Base-by-base conservation (phyloP, 2,797 vertebrate species). In the Paramormyrops hopkinsi region DNA sequence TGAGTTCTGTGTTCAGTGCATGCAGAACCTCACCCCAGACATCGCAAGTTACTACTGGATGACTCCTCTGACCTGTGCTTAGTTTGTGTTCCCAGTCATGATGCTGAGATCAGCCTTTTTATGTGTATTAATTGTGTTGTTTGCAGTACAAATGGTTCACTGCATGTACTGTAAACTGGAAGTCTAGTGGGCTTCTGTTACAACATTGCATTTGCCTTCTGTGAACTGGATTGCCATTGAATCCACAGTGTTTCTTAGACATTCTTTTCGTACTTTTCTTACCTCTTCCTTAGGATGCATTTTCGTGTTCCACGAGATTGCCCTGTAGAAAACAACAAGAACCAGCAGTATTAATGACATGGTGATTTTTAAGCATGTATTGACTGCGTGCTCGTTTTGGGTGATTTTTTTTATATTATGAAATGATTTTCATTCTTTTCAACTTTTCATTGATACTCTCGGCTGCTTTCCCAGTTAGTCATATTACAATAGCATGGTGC, bases 101-200 rank as follows among this genome's bases (percentile, higher is more conserved):
- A 33, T 51, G 46, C 53, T 86, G 46, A 51, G 22, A 29, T 86
- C 46, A 86, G 48, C 50, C 33, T 56, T 51, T 51, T 51, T 54
- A 86, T 86, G 50, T 86, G 50, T 86, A 48, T 85, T 85, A 48
- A 85, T 48, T 85, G 44, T 85, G 83, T 0, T 51, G 19, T 85
- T 85, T 53, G 44, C 83, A 22, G 83, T 48, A 85, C 44, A 85
- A 53, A 48, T 53, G 50, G 44, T 48, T 48, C 44, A 85, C 83
- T 51, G 83, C 44, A 48, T 48, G 44, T 48, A 85, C 50, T 48
- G 9, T 29, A 85, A 53, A 46, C 41, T 46, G 19, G 65, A 73
- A 76, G 69, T 37, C 69, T 76, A 76, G 33, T 19, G 69, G 33
- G 69, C 33, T 76, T 76, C 14, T 41, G 33, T 76, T 76, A 41